Evolutionary conservation across 1,140 invertebrate species (phyloP).

Genomic region (Conopomorpha cramerella): DNA sequence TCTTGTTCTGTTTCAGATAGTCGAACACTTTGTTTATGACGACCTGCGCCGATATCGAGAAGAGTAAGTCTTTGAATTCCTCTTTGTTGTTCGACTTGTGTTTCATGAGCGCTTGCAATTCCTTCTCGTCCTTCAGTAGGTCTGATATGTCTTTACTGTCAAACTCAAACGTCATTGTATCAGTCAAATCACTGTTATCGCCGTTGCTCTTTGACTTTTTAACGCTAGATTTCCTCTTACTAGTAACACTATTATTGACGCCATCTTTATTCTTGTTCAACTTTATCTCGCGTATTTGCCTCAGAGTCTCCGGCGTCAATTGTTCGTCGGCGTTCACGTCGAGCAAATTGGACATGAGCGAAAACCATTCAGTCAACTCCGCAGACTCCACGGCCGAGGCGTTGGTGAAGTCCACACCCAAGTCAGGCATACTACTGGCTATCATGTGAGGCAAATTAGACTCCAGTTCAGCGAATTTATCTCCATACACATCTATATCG

Average conservation of each 20-base stretch:
- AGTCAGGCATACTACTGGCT: conserved; percentile 48
- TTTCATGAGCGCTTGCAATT: conserved; percentile 27
- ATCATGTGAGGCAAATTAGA: conserved; percentile 51
- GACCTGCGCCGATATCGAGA: conserved; percentile 40
- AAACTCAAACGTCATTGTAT: conserved; percentile 29
- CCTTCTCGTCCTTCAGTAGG: conserved; percentile 33
- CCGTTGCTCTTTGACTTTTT: conserved; percentile 24
- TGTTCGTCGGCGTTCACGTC: conserved; percentile 41
- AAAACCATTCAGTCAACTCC: conserved; percentile 43
- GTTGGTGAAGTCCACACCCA: conserved; percentile 32
- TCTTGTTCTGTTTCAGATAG: conserved; percentile 38
- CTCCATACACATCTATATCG: conserved; percentile 24
- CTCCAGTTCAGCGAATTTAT: conserved; percentile 32
- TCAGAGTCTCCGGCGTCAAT: conserved; percentile 45
- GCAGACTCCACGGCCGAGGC: no score
- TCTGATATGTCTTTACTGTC: conserved; percentile 34
- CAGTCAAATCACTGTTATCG: conserved; percentile 18
- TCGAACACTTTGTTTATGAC: conserved; percentile 44
- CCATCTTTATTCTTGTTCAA: conserved; percentile 33
- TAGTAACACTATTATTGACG: conserved; percentile 28
- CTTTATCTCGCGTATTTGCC: conserved; percentile 45
- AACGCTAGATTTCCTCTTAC: conserved; percentile 41
- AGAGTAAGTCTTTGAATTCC: conserved; percentile 36
- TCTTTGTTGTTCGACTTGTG: conserved; percentile 26
- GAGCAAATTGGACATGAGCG: conserved; percentile 36